phyloP scores from a whole-genome alignment of 1,140 invertebrate genomes.

The Aphelinus certus region DNA sequence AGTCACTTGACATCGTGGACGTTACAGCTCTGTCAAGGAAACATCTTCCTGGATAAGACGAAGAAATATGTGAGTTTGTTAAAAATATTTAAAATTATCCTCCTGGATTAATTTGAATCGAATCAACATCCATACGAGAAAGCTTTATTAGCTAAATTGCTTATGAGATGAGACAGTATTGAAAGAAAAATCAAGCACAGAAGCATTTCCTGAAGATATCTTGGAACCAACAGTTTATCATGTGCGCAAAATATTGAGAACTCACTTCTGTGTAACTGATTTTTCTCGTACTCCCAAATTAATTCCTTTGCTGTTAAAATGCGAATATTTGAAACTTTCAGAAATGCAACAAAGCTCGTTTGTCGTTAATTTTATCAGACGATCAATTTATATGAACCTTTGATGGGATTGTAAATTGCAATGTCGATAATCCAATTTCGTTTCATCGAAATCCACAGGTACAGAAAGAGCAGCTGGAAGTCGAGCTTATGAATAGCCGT shows the following conservation, averaged over 20 bases:
- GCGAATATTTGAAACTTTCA: neutral
- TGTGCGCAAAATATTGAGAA: no score
- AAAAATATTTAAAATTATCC: no score
- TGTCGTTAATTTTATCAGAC: constrained; percentile 25
- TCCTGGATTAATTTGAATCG: no score
- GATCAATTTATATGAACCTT: constrained; percentile 33
- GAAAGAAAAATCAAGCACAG: no score
- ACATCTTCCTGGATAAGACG: constrained; percentile 57
- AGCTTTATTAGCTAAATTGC: no score
- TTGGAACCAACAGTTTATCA: no score
- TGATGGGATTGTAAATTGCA: constrained; percentile 3
- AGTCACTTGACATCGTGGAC: constrained; percentile 5
- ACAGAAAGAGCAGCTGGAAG: constrained; percentile 56
- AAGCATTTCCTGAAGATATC: no score
- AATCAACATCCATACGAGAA: no score
- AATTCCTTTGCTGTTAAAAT: no score
- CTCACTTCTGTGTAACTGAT: no score
- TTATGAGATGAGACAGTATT: no score
- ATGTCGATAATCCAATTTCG: constrained; percentile 6
- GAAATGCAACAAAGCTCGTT: constrained; percentile 5
- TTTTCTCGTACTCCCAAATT: no score
- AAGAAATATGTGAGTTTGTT: constrained; percentile 55
- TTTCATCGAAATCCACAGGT: constrained; percentile 43
- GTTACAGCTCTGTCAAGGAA: constrained; percentile 57
- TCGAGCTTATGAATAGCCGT: constrained; percentile 58